Conservation (phyloP, 2,888 invertebrate species). For the Lapara coniferarum region DNA sequence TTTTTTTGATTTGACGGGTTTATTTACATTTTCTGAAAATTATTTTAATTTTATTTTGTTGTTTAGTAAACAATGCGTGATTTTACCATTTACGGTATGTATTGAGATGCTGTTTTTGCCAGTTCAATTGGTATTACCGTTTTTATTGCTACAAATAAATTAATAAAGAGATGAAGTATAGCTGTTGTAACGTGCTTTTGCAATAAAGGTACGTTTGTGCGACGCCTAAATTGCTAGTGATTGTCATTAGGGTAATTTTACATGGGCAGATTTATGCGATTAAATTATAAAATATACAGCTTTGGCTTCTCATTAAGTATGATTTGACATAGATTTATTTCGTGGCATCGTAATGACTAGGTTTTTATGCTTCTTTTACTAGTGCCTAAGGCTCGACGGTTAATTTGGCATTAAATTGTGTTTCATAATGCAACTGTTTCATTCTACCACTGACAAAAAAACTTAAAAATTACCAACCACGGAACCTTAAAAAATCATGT, state of each 20-base stretch:
- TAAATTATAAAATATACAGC: slow-evolving; percentile 23
- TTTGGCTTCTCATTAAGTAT: slow-evolving; percentile 6
- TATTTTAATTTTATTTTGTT: slow-evolving; percentile 27
- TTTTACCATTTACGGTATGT: slow-evolving; percentile 22
- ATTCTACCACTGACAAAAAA: background rate
- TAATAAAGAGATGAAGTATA: slow-evolving; percentile 17
- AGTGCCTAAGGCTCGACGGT: background rate
- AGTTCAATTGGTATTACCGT: background rate
- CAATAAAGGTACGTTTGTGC: background rate
- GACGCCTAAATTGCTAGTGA: slow-evolving; percentile 8
- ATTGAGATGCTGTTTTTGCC: slow-evolving; percentile 3
- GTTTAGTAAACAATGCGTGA: slow-evolving; percentile 10
- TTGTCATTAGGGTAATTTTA: slow-evolving; percentile 21
- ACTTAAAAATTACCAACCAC: background rate
- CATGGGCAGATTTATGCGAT: slow-evolving; percentile 7
- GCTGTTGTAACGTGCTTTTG: background rate
- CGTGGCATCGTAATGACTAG: background rate
- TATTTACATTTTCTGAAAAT: slow-evolving; percentile 50
- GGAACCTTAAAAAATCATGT: slow-evolving; percentile 18
- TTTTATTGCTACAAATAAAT: slow-evolving; percentile 7
- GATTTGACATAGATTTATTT: background rate
- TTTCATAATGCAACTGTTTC: too few species aligned
- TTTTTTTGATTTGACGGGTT: slow-evolving; percentile 57
- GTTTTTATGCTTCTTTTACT: background rate
- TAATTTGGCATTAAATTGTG: background rate